Evolutionary conservation across 2,888 invertebrate species (phyloP).

Genomic region (Oscheius sp.): DNA sequence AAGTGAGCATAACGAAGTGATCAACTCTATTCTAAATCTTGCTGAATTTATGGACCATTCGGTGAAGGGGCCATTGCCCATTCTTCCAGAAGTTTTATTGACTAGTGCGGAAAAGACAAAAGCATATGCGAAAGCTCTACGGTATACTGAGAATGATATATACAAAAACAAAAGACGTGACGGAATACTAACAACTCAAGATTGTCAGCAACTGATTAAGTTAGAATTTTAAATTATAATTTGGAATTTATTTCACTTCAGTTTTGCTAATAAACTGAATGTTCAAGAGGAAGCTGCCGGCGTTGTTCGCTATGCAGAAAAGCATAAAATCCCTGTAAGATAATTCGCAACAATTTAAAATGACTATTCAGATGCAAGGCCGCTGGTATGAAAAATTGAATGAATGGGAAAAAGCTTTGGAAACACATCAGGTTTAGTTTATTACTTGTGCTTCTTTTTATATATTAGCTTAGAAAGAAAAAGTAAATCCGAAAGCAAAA

Average conservation of each 20-base stretch:
- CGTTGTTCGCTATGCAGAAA: constrained; percentile 82
- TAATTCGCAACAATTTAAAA: not conserved
- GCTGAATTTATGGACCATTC: constrained; percentile 99
- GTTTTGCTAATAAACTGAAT: constrained; percentile 95
- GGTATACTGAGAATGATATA: constrained; percentile 79
- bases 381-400: constrained; percentile 98
- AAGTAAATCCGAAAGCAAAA: not conserved
- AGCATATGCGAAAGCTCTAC: constrained; percentile 85
- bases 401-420: constrained; percentile 96
- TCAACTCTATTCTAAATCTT: constrained; percentile 81
- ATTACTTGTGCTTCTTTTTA: not conserved
- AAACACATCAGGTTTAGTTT: constrained; percentile 80
- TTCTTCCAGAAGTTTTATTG: constrained; percentile 87
- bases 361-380: constrained; percentile 78
- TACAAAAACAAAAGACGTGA: constrained; percentile 37
- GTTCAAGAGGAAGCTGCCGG: constrained; percentile 98
- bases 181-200: constrained; percentile 34
- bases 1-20: constrained; percentile 76
- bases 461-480: constrained; percentile 12
- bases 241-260: constrained; percentile 75
- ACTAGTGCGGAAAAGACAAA: constrained; percentile 94
- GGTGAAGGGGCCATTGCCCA: constrained; percentile 90
- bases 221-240: constrained; percentile 37
- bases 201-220: constrained; percentile 54
- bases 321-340: constrained; percentile 39